Evolutionary conservation across 2,888 invertebrate species (phyloP), one percentile per base, ranked within the genome.

Genomic region (Sarcophaga subvicina): DNA sequence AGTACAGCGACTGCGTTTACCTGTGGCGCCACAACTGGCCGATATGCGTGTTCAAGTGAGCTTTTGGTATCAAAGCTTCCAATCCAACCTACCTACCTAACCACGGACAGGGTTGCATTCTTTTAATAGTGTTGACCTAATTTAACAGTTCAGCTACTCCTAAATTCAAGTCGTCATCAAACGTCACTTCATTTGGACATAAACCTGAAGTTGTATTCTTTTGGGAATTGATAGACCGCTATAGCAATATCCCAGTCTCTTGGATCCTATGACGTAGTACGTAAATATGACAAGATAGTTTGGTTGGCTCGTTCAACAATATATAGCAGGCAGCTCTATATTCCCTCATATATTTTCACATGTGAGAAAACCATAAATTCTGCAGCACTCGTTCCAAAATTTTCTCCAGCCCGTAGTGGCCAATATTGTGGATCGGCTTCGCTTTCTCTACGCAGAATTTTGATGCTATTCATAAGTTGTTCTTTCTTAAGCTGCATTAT

Each of bases 351-450:
- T 27, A 27, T 4, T 27, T 27, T 27, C 27, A 5, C 27, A 27
- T 27, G 4, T 4, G 27, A 5, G 27, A 27, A 4, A 27, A 27
- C 27, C 27, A 27, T 4, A 5, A 27, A 27, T 27, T 27, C 5
- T 27, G 27, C 27, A 0, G 4, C 12, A 88, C 47, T 27, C 83
- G 72, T 11, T 79, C 60, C 2, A 87, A 20, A 6, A 83, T 89
- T 60, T 88, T 88, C 17, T 86, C 83, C 2, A 83, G 27, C 49
- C 77, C 85, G 62, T 80, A 89, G 69, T 89, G 88, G 14, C 89
- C 89, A 0, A 80, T 27, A 27, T 87, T 80, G 49, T 89, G 60
- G 70, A n/a, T 70, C 64, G 20, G 80, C 76, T n/a, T 60, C n/a
- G 2, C 27, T 5, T 1, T 11, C 2, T 3, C 72, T 80, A 14